Percentiles rank a stretch among this genome's conserved stretches.
phyloP scores from a whole-genome alignment of 2,797 vertebrate species.

The Apogon talboti region DNA sequence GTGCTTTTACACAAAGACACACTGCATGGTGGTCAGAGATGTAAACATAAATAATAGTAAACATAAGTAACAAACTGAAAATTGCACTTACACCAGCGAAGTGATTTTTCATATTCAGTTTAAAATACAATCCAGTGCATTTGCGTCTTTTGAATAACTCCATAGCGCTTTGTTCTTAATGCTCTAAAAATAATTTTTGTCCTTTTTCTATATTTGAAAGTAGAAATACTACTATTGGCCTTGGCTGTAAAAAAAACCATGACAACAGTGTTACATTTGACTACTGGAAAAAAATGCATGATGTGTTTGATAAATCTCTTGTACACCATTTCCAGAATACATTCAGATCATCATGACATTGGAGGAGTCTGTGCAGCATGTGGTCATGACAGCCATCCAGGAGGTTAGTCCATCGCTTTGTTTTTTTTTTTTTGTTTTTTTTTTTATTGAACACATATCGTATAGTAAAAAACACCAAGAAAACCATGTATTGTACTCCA shows the following conservation, averaged over 20 bases:
- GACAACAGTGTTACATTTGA: conserved; percentile 6
- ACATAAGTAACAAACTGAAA: background rate
- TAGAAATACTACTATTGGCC: too few species aligned
- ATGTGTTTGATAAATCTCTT: conserved; percentile 9
- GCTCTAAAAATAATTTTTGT: too few species aligned
- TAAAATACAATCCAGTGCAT: too few species aligned
- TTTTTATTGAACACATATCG: conserved; percentile 13
- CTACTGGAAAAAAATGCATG: background rate
- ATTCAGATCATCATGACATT: conserved; percentile 99
- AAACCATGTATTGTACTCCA: background rate
- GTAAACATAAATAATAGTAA: background rate
- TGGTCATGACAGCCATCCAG: conserved; percentile 98
- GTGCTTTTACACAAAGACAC: too few species aligned
- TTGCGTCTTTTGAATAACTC: too few species aligned
- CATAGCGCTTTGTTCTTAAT: too few species aligned
- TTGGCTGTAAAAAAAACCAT: conserved; percentile 15
- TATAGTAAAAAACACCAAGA: background rate
- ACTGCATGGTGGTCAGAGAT: too few species aligned
- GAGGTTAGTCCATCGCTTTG: conserved; percentile 84
- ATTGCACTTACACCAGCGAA: too few species aligned
- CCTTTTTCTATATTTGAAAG: too few species aligned
- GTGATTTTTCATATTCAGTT: background rate
- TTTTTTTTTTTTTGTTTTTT: background rate
- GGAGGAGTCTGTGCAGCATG: conserved; percentile 97
- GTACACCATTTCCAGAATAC: conserved; percentile 85